Evolutionary conservation across 2,113 vertebrate genomes (phyloP).

Genomic region (Leiothrix lutea): DNA sequence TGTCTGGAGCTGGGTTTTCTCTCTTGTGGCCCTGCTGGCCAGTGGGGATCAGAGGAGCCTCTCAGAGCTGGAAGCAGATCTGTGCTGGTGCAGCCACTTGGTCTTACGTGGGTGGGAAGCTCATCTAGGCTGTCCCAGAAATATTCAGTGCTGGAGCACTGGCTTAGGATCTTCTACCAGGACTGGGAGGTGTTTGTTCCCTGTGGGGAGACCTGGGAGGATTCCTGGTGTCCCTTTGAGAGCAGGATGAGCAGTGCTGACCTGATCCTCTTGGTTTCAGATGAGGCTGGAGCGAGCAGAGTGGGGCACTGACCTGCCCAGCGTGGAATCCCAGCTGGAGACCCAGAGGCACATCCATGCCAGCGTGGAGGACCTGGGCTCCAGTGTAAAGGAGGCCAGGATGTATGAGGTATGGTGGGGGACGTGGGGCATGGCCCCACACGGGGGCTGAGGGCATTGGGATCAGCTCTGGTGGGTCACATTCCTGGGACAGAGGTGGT

Average conservation of each 20-base stretch:
- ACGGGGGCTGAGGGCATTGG: fast-evolving
- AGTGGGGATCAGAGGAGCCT: background rate
- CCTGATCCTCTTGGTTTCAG: slow-evolving; percentile 51
- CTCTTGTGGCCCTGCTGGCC: background rate
- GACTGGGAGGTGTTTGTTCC: background rate
- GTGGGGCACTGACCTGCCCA: slow-evolving; percentile 92
- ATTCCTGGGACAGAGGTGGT: background rate
- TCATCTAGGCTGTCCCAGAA: background rate
- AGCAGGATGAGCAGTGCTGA: background rate
- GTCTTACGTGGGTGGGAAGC: background rate
- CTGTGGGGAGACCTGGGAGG: background rate
- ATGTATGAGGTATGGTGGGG: slow-evolving; percentile 79
- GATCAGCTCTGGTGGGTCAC: background rate
- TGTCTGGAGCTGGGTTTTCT: background rate
- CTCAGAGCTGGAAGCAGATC: background rate
- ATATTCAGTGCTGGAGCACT: background rate
- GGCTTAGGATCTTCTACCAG: background rate
- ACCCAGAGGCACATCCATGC: slow-evolving; percentile 84
- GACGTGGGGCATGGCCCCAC: fast-evolving
- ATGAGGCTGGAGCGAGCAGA: slow-evolving; percentile 89
- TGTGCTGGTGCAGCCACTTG: background rate
- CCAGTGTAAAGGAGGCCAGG: slow-evolving; percentile 88
- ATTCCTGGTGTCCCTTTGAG: background rate
- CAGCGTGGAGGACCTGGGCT: slow-evolving; percentile 87
- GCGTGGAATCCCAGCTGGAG: slow-evolving; percentile 89